These are phyloP conservation scores for Aspiorhynchus laticeps DNA, from an alignment of 2,113 vertebrate species.

Conservation along the genomic window DNA sequence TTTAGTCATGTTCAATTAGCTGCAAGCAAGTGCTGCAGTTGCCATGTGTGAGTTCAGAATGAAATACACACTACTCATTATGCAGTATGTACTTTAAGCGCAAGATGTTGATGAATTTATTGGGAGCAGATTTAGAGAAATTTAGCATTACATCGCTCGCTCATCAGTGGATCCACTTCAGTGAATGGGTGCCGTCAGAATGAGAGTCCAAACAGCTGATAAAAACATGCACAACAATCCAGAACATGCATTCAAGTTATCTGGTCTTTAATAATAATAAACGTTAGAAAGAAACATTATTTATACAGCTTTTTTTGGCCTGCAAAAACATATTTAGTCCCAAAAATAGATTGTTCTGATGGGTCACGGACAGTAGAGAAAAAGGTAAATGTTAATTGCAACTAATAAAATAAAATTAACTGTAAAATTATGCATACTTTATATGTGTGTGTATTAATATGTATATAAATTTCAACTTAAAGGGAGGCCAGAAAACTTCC, in stretches of 20 bases:
- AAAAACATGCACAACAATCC: too few relatives aligned
- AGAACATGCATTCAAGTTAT: too few relatives aligned
- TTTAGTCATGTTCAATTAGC: not conserved
- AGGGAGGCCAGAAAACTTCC: not conserved
- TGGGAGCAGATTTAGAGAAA: not conserved
- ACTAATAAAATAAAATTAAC: not conserved
- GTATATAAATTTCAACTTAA: not conserved
- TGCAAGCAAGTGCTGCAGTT: not conserved
- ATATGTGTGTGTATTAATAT: not conserved
- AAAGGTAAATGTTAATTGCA: not conserved
- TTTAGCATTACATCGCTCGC: too few relatives aligned
- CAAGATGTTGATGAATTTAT: not conserved
- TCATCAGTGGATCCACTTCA: too few relatives aligned
- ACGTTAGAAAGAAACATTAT: too few relatives aligned
- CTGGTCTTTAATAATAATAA: too few relatives aligned
- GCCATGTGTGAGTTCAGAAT: not conserved
- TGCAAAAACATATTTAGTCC: not conserved
- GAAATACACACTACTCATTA: not conserved
- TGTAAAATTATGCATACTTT: not conserved
- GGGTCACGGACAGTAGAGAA: not conserved
- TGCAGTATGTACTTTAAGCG: not conserved
- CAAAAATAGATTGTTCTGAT: not conserved
- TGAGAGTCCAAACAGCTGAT: too few relatives aligned
- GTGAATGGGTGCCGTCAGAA: too few relatives aligned
- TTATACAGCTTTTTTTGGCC: not conserved